phyloP scores from a whole-genome alignment of 92 coral and sea anemone genomes.

The Zoanthus gigantus region DNA sequence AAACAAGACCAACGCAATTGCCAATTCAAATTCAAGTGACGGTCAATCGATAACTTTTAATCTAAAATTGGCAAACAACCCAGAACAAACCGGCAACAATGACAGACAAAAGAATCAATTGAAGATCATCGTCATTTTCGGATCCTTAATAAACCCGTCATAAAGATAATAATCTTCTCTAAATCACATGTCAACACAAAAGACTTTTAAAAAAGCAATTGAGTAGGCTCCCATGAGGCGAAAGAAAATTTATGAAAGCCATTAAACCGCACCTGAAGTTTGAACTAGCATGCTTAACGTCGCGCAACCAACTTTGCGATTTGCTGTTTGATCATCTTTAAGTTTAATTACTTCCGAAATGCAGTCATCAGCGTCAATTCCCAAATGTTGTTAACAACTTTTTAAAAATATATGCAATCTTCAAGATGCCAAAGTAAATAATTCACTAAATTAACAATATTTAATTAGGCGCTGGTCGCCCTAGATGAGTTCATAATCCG shows the following conservation, averaged over 20 bases:
- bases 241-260: conserved; percentile 53
- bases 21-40: neutral
- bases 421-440: conserved; percentile 51
- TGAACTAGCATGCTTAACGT: conserved; percentile 37
- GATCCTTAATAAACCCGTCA: conserved; percentile 32
- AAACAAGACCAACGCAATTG: neutral
- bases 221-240: conserved; percentile 53
- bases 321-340: conserved; percentile 66
- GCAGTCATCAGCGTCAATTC: conserved; percentile 38
- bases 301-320: conserved; percentile 60
- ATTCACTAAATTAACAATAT: conserved; percentile 47
- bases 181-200: conserved; percentile 48
- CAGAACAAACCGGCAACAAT: neutral
- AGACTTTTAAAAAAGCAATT: conserved; percentile 33
- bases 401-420: conserved; percentile 45
- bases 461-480: conserved; percentile 33
- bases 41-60: neutral
- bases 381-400: conserved; percentile 43
- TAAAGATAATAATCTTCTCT: conserved; percentile 42
- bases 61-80: neutral
- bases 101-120: conserved; percentile 1
- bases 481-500: conserved; percentile 32
- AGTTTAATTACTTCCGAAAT: conserved; percentile 66
- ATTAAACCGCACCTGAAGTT: conserved; percentile 65
- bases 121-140: conserved; percentile 13